Evolutionary conservation across 2,113 vertebrate species (phyloP).

Genomic region (Ophiodon elongatus): DNA sequence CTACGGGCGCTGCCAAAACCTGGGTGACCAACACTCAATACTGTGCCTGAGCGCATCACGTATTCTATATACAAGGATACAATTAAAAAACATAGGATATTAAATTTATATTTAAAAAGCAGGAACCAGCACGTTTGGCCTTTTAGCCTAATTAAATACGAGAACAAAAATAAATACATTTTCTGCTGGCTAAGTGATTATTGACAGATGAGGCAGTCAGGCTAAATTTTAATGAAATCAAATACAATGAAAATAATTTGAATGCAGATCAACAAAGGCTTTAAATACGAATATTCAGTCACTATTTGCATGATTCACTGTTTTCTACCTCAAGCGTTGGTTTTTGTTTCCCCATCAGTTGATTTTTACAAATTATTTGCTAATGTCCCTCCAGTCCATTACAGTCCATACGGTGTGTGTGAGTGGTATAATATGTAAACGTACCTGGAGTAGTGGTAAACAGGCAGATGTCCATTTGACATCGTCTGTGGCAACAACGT

Average conservation of each 20-base stretch:
- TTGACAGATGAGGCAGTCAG: background rate
- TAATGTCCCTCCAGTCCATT: too few relatives aligned
- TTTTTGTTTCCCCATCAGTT: background rate
- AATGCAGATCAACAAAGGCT: background rate
- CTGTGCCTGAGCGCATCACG: background rate
- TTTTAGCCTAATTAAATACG: background rate
- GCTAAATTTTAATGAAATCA: background rate
- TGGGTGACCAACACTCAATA: background rate
- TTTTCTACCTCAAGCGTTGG: background rate
- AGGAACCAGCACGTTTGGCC: background rate
- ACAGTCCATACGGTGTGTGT: background rate
- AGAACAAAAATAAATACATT: background rate
- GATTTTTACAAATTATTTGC: background rate
- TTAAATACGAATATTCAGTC: too few relatives aligned
- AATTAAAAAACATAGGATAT: background rate
- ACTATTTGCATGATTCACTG: too few relatives aligned
- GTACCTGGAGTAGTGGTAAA: conserved; percentile 86
- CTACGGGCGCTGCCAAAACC: background rate
- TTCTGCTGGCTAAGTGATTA: background rate
- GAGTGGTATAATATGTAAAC: background rate
- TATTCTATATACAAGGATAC: background rate
- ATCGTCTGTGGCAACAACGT: conserved; percentile 83
- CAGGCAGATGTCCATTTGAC: conserved; percentile 79
- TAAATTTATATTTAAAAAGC: background rate
- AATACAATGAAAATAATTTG: background rate